A percentile compares a stretch with the other conserved stretches of the same genome.
phyloP scores from a whole-genome alignment of 2,113 vertebrate genomes.

The Columba janthina region DNA sequence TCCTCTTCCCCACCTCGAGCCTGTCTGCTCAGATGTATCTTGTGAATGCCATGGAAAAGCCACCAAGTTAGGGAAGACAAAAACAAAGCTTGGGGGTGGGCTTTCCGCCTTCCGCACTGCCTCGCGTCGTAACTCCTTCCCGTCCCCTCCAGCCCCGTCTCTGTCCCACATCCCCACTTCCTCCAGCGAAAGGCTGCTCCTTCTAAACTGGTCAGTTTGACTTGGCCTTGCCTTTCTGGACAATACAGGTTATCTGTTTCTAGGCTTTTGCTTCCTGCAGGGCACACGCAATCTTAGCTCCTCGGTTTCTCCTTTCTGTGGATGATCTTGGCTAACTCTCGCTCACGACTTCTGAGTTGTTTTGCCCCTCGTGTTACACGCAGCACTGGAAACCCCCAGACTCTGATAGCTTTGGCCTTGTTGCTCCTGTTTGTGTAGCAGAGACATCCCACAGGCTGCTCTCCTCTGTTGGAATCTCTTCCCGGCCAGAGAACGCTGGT shows the following conservation, averaged over 20 bases:
- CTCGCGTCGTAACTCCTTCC: background rate
- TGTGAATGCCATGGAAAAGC: slow-evolving; percentile 60
- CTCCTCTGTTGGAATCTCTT: background rate
- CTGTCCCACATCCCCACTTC: background rate
- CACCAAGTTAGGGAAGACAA: slow-evolving; percentile 28
- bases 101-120: background rate
- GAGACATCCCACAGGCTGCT: background rate
- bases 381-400: background rate
- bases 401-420: background rate
- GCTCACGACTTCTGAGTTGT: background rate
- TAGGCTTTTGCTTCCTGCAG: slow-evolving; percentile 7
- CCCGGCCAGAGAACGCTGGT: background rate
- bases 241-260: background rate
- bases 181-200: slow-evolving; percentile 29
- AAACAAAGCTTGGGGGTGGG: slow-evolving; percentile 15
- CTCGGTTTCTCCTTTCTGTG: background rate
- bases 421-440: background rate
- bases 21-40: slow-evolving; percentile 44
- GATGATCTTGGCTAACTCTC: background rate
- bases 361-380: background rate
- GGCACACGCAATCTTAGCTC: background rate
- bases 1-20: slow-evolving; percentile 24
- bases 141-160: background rate
- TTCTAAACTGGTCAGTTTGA: background rate
- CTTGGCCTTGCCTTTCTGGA: slow-evolving; percentile 26